A percentile compares a stretch with the other conserved stretches of the same genome.
Conservation (phyloP, 2,113 vertebrate genomes). For the Tragelaphus strepsiceros region DNA sequence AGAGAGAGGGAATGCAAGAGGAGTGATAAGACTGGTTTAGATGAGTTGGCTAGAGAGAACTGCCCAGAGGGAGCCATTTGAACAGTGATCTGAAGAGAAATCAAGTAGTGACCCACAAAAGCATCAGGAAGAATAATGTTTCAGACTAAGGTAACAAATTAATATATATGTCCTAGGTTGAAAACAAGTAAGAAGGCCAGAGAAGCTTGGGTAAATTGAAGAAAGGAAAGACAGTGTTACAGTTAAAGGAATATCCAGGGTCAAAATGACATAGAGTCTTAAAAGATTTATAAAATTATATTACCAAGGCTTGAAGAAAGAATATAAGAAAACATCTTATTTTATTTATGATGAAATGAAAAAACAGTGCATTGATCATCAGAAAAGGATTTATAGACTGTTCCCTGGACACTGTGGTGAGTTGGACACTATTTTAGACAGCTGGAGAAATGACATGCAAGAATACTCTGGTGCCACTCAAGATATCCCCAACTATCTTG, state of each 20-base stretch:
- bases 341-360: neutral
- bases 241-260: neutral
- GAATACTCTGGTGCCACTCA: neutral
- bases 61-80: neutral
- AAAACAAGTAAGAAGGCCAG: neutral
- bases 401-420: neutral
- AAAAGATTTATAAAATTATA: neutral
- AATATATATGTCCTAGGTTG: neutral
- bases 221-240: neutral
- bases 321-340: neutral
- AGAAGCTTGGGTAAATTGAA: neutral
- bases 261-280: neutral
- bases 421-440: neutral
- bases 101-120: neutral
- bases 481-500: neutral
- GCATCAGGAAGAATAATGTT: neutral
- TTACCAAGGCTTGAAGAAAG: neutral
- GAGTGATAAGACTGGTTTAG: neutral
- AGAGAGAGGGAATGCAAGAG: neutral
- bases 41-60: neutral
- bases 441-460: neutral
- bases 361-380: constrained; percentile 21
- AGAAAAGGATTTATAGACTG: neutral
- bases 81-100: neutral
- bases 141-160: neutral